Percentiles rank a stretch among this genome's conserved stretches.
Evolutionary conservation across 2,888 invertebrate species (phyloP).

Genomic region (Leptinotarsa peninsularis): DNA sequence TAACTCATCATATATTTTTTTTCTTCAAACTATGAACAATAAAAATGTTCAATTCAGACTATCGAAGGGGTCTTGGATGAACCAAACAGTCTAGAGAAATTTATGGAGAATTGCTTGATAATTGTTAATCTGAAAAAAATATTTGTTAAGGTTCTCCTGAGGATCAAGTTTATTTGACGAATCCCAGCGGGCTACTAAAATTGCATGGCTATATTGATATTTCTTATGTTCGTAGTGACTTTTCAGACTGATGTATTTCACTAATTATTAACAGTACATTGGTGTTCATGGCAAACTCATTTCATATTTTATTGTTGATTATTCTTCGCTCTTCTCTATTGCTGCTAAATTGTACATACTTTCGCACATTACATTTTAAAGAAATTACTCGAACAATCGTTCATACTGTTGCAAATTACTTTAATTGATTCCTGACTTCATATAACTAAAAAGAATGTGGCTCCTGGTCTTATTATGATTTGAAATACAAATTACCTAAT

Average conservation of each 20-base stretch:
- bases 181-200: constrained; percentile 20
- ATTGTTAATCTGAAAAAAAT: neutral
- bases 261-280: neutral
- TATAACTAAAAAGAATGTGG: no score
- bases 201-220: constrained; percentile 15
- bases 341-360: neutral
- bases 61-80: neutral
- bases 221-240: neutral
- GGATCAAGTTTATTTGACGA: neutral
- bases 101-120: neutral
- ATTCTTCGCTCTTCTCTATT: neutral
- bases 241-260: neutral
- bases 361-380: neutral
- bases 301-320: neutral
- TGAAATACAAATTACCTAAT: no score
- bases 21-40: neutral
- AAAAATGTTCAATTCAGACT: neutral
- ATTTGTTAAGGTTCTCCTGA: neutral
- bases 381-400: neutral
- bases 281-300: neutral
- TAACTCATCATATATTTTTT: neutral
- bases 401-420: no score
- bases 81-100: neutral
- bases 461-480: no score
- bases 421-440: no score